These are phyloP conservation scores for Molossus molossus DNA, from an alignment of 2,797 vertebrate species.

Conservation along the genomic window DNA sequence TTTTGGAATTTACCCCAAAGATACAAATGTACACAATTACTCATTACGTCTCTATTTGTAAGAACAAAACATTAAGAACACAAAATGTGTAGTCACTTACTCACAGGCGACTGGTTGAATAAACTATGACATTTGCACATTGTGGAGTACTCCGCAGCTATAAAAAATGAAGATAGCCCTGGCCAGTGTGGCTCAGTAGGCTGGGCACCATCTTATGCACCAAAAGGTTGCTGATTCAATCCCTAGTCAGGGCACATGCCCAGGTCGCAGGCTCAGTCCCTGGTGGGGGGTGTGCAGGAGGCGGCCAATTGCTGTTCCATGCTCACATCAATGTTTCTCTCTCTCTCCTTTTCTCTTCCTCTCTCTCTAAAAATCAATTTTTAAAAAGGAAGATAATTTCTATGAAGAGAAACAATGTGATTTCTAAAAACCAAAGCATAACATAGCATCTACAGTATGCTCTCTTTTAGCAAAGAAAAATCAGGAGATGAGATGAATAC, in stretches of 20 bases:
- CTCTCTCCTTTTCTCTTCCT: too few species aligned
- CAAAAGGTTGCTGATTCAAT: too few species aligned
- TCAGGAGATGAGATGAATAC: background rate
- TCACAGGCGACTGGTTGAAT: background rate
- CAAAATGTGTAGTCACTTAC: background rate
- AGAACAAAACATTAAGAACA: background rate
- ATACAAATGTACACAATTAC: background rate
- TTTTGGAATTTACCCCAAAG: slow-evolving; percentile 28
- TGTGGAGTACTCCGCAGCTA: background rate
- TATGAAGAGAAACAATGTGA: background rate
- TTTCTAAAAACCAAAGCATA: background rate
- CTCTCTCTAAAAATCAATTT: too few species aligned
- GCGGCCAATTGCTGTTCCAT: too few species aligned
- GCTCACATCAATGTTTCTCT: too few species aligned
- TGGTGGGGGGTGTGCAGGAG: too few species aligned
- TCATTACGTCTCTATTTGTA: background rate
- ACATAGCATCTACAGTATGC: background rate
- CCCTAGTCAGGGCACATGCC: too few species aligned
- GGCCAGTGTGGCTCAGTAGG: too few species aligned
- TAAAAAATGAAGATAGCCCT: background rate
- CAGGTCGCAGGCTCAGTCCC: too few species aligned
- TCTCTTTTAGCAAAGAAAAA: background rate
- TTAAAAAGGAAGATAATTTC: background rate
- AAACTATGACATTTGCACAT: too few species aligned
- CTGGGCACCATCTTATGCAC: too few species aligned